Evolutionary conservation across 2,888 invertebrate genomes (phyloP).

Genomic region (Thysanoteuthis rhombus): DNA sequence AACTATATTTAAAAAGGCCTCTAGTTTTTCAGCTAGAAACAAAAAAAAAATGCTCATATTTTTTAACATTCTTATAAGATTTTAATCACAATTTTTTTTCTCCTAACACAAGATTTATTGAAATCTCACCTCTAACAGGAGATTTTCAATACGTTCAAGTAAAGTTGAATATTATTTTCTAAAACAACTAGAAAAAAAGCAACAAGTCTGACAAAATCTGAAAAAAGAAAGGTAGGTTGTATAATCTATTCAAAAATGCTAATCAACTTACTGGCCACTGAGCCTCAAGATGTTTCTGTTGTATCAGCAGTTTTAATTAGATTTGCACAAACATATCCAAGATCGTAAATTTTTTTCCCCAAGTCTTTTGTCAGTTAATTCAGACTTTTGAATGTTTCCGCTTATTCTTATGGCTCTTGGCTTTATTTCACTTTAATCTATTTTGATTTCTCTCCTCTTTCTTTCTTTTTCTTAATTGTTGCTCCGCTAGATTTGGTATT

Average conservation of each 20-base stretch:
- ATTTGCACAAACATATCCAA: not conserved
- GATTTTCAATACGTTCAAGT: not conserved
- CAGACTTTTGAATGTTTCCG: not conserved
- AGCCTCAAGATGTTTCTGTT: not conserved
- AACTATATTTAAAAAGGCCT: no score
- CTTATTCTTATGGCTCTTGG: not conserved
- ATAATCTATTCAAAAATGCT: not conserved
- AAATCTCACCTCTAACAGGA: not conserved
- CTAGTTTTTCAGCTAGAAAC: no score
- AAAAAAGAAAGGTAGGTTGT: not conserved
- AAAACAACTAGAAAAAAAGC: not conserved
- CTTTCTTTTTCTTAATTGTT: not conserved
- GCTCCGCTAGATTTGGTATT: not conserved
- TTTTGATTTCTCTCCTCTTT: not conserved
- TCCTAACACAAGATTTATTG: not conserved
- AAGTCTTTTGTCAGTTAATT: not conserved
- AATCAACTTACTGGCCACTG: not conserved
- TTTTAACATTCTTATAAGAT: no score
- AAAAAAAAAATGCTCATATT: no score
- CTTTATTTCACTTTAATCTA: not conserved
- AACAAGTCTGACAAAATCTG: not conserved
- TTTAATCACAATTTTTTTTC: no score
- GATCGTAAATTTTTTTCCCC: not conserved
- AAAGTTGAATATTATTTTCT: not conserved
- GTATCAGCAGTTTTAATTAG: not conserved